Evolutionary conservation across 1,140 invertebrate species (phyloP), one percentile per base, ranked within the genome.

Genomic region (Cyclargus thomasi): DNA sequence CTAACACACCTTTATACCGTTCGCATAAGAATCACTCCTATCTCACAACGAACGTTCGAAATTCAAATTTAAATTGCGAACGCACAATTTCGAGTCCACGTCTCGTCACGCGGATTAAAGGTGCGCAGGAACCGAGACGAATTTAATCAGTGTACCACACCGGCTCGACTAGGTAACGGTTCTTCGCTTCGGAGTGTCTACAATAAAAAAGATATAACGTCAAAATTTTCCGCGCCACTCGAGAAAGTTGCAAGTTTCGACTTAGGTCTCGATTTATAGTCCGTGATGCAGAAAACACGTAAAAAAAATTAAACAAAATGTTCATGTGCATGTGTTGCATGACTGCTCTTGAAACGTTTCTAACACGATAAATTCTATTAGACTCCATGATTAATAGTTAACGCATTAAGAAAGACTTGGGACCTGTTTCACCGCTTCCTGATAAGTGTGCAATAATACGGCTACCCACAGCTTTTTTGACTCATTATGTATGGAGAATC

Each of bases 81-180:
- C 55, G 53, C n/a, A 55, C 17, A 20, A 14, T 17, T 18, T 57
- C 55, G 20, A 57, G 55, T 20, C 20, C 3, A 20, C 18, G 55
- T 20, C 20, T 21, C 55, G 55, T 59, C 55, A 59, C 18, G 55
- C 55, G 55, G 55, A 59, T 20, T 59, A 20, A 21, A 59, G 55
- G 55, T 47, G 39, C 17, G 20, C 55, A 59, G 55, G 55, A 59
- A 20, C 55, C 55, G 55, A 20, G 55, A 59, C 55, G 17, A 59
- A 59, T 59, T 59, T 22, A 59, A 59, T 59, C 55, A 59, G 55
- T 59, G 55, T 59, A 21, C 55, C 55, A 59, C 55, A 20, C 18
- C 55, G 18, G 18, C 55, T 59, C 55, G 55, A 11, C 53, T 20
- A 20, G 53, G 16, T 59, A 59, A 59, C 55, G 55, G 55, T n/a